phyloP scores from a whole-genome alignment of 2,797 vertebrate species.

The Falco cherrug region DNA sequence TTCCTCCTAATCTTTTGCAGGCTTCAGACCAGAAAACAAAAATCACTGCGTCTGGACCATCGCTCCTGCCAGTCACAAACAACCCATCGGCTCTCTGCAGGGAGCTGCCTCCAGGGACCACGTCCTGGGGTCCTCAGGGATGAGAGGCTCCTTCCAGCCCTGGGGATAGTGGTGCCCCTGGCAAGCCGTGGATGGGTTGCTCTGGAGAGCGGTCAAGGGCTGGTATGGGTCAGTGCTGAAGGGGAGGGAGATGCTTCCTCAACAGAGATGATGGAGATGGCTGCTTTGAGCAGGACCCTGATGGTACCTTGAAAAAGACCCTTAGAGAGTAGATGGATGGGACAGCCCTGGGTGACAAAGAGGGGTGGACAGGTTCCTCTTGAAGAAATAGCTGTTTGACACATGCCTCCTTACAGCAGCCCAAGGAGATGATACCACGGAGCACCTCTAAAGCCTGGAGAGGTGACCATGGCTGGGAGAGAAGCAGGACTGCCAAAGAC shows the following conservation, averaged over 20 bases:
- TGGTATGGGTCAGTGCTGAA: accelerated
- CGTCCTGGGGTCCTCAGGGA: neutral
- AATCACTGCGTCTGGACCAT: neutral
- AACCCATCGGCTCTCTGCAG: accelerated
- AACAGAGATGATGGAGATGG: accelerated
- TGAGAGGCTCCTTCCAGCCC: neutral
- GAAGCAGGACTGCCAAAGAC: neutral
- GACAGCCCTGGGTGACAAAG: neutral
- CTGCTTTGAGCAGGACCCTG: neutral
- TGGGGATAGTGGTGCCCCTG: accelerated
- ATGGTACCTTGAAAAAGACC: neutral
- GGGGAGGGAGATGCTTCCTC: neutral
- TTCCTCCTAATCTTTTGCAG: slow-evolving; percentile 30
- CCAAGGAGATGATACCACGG: neutral
- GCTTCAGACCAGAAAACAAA: neutral
- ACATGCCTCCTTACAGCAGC: neutral
- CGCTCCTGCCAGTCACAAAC: neutral
- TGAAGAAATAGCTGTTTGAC: neutral
- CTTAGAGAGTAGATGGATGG: neutral
- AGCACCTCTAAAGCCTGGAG: neutral
- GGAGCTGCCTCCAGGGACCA: neutral
- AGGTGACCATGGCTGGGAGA: neutral
- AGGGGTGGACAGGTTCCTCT: neutral
- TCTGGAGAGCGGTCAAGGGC: neutral
- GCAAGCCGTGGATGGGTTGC: neutral